Evolutionary conservation across 2,888 invertebrate genomes (phyloP).

Genomic region (Parascotia fuliginaria): DNA sequence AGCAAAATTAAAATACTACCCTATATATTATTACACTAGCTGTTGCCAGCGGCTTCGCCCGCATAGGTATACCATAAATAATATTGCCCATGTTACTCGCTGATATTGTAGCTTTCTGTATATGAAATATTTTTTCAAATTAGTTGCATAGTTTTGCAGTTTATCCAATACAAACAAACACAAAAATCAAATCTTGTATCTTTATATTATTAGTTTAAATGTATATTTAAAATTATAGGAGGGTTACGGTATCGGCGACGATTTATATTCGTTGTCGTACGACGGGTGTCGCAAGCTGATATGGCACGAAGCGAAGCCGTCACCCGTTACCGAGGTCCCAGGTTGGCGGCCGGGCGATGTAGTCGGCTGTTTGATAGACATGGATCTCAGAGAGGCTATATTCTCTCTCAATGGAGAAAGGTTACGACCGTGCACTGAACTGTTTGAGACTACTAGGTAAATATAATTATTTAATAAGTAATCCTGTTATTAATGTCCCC

Average conservation of each 20-base stretch:
- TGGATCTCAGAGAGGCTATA: slow-evolving; percentile 89
- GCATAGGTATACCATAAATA: too few species aligned
- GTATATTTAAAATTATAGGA: slow-evolving; percentile 84
- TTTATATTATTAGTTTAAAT: not conserved
- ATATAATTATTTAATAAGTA: slow-evolving; percentile 1
- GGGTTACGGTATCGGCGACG: slow-evolving; percentile 98
- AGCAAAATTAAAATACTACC: too few species aligned
- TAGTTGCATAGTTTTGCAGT: too few species aligned
- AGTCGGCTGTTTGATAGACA: slow-evolving; percentile 93
- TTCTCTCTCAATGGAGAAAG: slow-evolving; percentile 94
- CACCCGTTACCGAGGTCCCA: slow-evolving; percentile 84
- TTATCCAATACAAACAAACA: too few species aligned
- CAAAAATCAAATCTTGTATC: too few species aligned
- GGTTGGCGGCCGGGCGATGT: slow-evolving; percentile 94
- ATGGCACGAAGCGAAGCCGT: slow-evolving; percentile 93
- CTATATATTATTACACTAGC: too few species aligned
- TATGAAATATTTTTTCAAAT: too few species aligned
- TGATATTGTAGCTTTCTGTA: too few species aligned
- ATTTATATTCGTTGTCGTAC: slow-evolving; percentile 94
- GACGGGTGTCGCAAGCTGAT: slow-evolving; percentile 96
- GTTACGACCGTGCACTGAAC: slow-evolving; percentile 89
- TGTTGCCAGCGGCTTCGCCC: too few species aligned
- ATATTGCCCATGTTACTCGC: too few species aligned
- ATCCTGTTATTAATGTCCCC: too few species aligned
- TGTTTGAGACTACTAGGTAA: slow-evolving; percentile 92